Base-by-base conservation (phyloP, 23 tunicate genomes). In the Corella eumyota region DNA sequence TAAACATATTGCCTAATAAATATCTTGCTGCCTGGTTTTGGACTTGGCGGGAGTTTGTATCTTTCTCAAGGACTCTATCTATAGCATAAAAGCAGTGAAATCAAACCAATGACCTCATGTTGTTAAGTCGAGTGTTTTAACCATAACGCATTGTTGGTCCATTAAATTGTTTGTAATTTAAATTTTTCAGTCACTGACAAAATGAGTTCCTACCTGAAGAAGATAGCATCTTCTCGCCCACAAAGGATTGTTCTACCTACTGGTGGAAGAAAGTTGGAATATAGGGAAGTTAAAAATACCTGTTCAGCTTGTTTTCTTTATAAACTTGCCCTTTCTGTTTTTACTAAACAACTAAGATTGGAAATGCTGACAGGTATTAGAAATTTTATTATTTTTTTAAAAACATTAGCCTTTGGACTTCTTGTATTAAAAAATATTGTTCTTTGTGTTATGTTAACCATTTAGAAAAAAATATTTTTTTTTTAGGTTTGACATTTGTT, bases 241-340 rank as follows among this genome's bases (percentile, higher is more conserved):
- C 60, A 59, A 1, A 70, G 66, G 47, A 44, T 62, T 64, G 21
- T 70, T 0, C 78, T 79, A 4, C 96, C 85, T 4, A 78, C 80
- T 32, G 98, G 98, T 36, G 98, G 98, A 0, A 57, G 98, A 58
- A 81, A 92, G 52, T 61, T 92, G 17, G 93, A 92, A 31, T 92
- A 92, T 46, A 64, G 33, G 19, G 98, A 92, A 77, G 98, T 92
- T 25, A 70, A 61, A 50, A 83, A 66, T 68, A 76, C 86, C 23
- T 85, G 77, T 45, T 24, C 25, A 5, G 40, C 86, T n/a, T 92
- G 93, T 35, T 34, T 70, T 36, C 71, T 92, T 27, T 77, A 75
- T 37, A 70, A 45, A 24, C 68, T 60, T 28, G 36, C 68, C 0
- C 66, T 88, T 44, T 44, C 70, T 2, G 40, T 88, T 26, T 45